Base-by-base conservation (phyloP, 2,797 vertebrate genomes). In the Gastrophryne carolinensis region DNA sequence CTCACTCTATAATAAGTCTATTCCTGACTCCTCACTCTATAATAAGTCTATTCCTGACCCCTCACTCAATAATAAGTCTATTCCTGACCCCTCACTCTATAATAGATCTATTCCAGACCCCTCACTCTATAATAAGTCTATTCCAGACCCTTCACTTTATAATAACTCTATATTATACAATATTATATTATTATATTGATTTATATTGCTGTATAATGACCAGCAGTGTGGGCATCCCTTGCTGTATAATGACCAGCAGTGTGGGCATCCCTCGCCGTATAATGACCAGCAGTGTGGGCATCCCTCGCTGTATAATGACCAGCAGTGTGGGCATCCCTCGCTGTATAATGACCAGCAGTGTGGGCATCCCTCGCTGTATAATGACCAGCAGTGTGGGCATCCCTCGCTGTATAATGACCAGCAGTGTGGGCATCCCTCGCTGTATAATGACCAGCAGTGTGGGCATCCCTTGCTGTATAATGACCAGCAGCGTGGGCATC, bases 91-190 rank as follows among this genome's bases (percentile, higher is more conserved):
- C 39, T 44, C 60, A 24, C 60, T 44, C 41, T 50, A 65, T 65
- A 49, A 50, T 26, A 29, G 10, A 5, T 15, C 0, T 7, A 19
- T 34, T 4, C 5, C 7, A 23, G 8, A 65, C 44, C 62, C 62
- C 62, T 50, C 27, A 13, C 62, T 44, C 62, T 65, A 50, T 65
- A 32, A 15, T 47, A 30, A n/a, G n/a, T n/a, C n/a, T n/a, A 60
- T 34, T 37, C 4, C 7, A 10, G 32, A 37, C 21, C 57, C 57
- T 32, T 21, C 5, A 15, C 32, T 19, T n/a, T 32, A 44, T 19
- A 44, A 17, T 17, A 39, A 35, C 21, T 35, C 32, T 6, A n/a
- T 60, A 1, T 19, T 2, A 1, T n/a, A 39, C 21, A n/a, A n/a
- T n/a, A n/a, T n/a, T n/a, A n/a, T n/a, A n/a, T n/a, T n/a, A n/a